Evolutionary conservation across 2,888 invertebrate genomes (phyloP), one percentile per base, ranked within the genome.

Genomic region (Catocala nupta): DNA sequence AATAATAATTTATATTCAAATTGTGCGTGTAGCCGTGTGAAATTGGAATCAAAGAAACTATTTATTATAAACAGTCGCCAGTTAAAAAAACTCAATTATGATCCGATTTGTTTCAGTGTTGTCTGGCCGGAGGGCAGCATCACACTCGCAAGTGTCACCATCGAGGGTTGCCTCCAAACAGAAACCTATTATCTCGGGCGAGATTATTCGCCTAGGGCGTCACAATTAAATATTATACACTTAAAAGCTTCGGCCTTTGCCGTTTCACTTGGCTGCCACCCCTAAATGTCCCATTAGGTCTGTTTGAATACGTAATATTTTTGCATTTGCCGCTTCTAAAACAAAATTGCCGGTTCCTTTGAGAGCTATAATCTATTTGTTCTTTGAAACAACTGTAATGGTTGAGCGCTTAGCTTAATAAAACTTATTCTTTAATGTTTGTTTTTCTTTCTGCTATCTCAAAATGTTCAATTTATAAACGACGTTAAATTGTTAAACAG

Each of bases 161-260:
- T 84, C 78, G 92, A 91, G 94, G 93, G 94, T 91, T 93, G 91
- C 90, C 86, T 88, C 93, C 89, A 91, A 93, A 93, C 92, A 93
- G 94, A 94, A 94, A 94, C 94, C 94, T 94, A 94, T 94, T 94
- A 94, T 94, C 94, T 90, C 90, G 89, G 94, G 94, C 90, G 94
- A 93, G 94, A 94, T 94, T 94, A 94, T 94, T 88, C 94, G 94
- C 94, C 94, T 92, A 93, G 93, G 94, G 94, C 94, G 92, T 93
- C 89, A 94, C 94, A 94, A 94, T 94, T 94, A 94, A 94, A 94
- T 94, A 94, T 94, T 94, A 94, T 94, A 94, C 94, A 94, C 93
- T 94, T 94, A 94, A 94, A 94, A 94, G 94, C 94, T 93, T 93
- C 94, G 94, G 91, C 93, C 93, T 94, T 94, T 93, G 93, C 93